Percentiles rank a stretch among this genome's conserved stretches.
phyloP scores from a whole-genome alignment of 2,113 vertebrate species.

The Cygnus atratus region DNA sequence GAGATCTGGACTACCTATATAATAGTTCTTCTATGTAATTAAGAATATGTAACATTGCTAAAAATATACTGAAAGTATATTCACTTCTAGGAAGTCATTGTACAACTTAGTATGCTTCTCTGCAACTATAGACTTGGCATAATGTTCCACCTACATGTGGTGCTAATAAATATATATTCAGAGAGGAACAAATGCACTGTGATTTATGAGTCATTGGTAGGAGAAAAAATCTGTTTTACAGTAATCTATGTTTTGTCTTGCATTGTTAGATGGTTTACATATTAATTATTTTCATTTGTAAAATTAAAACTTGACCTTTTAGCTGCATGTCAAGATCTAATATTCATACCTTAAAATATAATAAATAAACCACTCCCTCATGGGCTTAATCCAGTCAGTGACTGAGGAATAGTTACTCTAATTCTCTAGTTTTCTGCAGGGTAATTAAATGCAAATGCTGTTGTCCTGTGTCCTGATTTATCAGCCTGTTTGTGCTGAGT shows the following conservation, averaged over 20 bases:
- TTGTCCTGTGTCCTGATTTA: not conserved
- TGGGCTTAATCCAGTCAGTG: not conserved
- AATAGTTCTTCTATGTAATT: not conserved
- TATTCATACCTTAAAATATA: not conserved
- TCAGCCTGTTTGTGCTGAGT: not conserved
- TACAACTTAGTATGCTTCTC: not conserved
- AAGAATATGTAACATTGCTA: not conserved
- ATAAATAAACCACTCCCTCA: not conserved
- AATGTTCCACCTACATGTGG: not conserved
- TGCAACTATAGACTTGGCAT: not conserved
- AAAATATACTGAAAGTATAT: not conserved
- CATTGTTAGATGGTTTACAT: not conserved
- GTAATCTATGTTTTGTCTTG: not conserved
- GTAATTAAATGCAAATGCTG: not conserved
- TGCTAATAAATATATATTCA: slow-evolving; percentile 8
- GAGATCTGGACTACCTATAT: not conserved
- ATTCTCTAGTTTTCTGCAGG: not conserved
- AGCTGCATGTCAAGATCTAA: not conserved
- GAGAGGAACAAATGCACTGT: not conserved
- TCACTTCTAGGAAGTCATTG: not conserved
- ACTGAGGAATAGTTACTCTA: not conserved
- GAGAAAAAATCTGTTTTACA: not conserved
- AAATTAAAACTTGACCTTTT: not conserved
- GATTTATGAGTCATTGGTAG: not conserved
- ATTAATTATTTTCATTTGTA: not conserved